Percentiles rank a stretch among this genome's conserved stretches.
Conservation (phyloP, 2,888 invertebrate species). For the Mesochorus sp. region DNA sequence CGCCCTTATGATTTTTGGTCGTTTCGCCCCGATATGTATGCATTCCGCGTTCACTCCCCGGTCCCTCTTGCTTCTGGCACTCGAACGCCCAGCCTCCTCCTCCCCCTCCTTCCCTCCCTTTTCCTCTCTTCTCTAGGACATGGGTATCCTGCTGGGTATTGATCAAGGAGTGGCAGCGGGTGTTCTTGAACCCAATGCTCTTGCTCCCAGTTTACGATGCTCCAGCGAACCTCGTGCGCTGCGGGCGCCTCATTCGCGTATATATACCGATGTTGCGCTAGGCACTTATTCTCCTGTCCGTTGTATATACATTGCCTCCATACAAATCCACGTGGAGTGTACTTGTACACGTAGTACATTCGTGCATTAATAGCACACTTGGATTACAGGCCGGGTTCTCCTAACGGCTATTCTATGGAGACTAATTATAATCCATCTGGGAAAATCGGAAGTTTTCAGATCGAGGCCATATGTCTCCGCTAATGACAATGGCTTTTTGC, state of each 20-base stretch:
- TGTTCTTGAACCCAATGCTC: slow-evolving; percentile 78
- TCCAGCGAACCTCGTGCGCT: too few species aligned
- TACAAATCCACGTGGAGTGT: slow-evolving; percentile 16
- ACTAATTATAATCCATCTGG: too few species aligned
- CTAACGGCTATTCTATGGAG: too few species aligned
- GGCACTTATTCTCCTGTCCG: slow-evolving; percentile 9
- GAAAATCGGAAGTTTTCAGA: too few species aligned
- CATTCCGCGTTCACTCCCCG: background rate
- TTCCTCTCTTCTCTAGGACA: slow-evolving; percentile 60
- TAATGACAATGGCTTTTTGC: too few species aligned
- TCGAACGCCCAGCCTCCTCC: background rate
- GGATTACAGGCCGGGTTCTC: too few species aligned
- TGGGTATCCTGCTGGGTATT: slow-evolving; percentile 70
- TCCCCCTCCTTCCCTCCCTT: background rate
- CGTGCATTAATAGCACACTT: too few species aligned
- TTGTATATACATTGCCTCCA: slow-evolving; percentile 25
- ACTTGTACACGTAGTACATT: slow-evolving; percentile 8
- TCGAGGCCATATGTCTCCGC: too few species aligned
- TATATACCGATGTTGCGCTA: slow-evolving; percentile 19
- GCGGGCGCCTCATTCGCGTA: slow-evolving; percentile 38
- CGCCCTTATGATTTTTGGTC: background rate
- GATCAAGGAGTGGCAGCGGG: slow-evolving; percentile 79
- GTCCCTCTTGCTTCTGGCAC: background rate
- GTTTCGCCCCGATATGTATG: background rate
- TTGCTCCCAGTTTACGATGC: slow-evolving; percentile 75